Base-by-base conservation (phyloP, 1,140 invertebrate genomes). In the Idris sp. region DNA sequence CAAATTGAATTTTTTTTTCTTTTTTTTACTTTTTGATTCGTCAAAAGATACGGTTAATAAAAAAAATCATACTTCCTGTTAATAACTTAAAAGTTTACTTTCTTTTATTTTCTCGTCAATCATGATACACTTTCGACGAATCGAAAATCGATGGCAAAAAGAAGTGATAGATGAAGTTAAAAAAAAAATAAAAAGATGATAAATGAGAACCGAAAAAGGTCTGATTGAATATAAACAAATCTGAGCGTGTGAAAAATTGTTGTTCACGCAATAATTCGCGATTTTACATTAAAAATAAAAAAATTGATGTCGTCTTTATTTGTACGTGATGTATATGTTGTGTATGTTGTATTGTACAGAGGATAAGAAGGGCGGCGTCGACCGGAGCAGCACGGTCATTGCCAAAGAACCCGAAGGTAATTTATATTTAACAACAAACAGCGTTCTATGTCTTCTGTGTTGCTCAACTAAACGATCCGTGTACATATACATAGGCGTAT, bases 401-500 rank as follows among this genome's bases (percentile, higher is more conserved):
- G 95, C 94, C 86, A 96, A 96, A 92, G 95, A 97, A 83, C 93
- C 94, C 79, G 93, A 95, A 93, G 95, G 94, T 91, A 94, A 93
- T 81, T 77, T 69, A 76, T 73, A 72, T 74, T 79, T 74, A 81
- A 73, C 65, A 82, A 78, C 74, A 80, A 77, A 79, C 76, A 59
- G 49, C 71, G 77, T 83, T 81, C 73, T 64, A 79, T 79, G 78
- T 81, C 74, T 79, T 79, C 71, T 77, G 75, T 77, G 69, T 77
- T 77, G 65, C 49, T 77, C 71, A 71, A 74, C 56, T 64, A 74
- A 59, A 74, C 59, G 43, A 54, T 54, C 40, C 30, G 16, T 71
- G 65, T 71, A 71, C 53, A 75, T 75, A 64, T 69, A 68, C 51
- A 64, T 69, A 53, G 19, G 73, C 38, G 38, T 72, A 46, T 72